Evolutionary conservation across 2,797 vertebrate genomes (phyloP).

Genomic region (Xiphorhynchus erythropygius): DNA sequence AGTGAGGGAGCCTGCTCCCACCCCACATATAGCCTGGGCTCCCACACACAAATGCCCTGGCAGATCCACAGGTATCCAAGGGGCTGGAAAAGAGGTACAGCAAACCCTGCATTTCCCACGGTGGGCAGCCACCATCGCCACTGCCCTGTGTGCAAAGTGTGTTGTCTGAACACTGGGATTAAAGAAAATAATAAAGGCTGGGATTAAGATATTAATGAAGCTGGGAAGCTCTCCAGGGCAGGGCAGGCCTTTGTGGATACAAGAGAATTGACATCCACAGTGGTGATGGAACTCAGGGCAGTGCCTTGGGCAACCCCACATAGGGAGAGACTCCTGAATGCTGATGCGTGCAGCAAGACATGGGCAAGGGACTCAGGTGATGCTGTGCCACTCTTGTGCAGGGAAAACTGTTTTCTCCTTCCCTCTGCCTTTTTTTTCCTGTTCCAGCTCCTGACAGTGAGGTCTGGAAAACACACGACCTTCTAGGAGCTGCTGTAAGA

Average conservation of each 20-base stretch:
- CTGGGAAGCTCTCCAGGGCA: neutral
- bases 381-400: neutral
- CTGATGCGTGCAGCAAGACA: neutral
- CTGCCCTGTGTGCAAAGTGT: neutral
- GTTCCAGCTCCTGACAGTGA: neutral
- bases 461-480: neutral
- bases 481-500: neutral
- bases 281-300: neutral
- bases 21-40: neutral
- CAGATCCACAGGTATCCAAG: fast-evolving
- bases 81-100: neutral
- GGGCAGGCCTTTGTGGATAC: neutral
- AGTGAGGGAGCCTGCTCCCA: neutral
- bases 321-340: neutral
- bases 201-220: neutral
- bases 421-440: neutral
- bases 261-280: fast-evolving
- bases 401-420: neutral
- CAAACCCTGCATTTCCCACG: fast-evolving
- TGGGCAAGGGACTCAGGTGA: fast-evolving
- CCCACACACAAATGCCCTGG: neutral
- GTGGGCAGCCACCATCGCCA: neutral
- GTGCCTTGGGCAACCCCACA: neutral
- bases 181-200: neutral
- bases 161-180: neutral